Base-by-base conservation (phyloP, 2,888 invertebrate species). In the Eremobia ochroleuca region DNA sequence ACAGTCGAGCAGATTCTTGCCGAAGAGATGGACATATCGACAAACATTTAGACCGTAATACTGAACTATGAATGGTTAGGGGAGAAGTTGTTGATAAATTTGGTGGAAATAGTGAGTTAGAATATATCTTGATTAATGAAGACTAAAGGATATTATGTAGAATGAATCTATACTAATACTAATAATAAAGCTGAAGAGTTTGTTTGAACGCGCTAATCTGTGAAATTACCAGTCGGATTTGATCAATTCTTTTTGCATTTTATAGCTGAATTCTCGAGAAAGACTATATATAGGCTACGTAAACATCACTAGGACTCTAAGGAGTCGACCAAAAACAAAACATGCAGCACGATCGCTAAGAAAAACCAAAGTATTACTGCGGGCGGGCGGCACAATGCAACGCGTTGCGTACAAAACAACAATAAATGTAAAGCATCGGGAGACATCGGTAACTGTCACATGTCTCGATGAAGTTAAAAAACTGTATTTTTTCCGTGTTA, bases 1-100 rank as follows among this genome's bases (percentile, higher is more conserved):
- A 81, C 72, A 75, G 66, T 85, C 69, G 73, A 46, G 15, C 64
- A 65, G 62, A 72, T 75, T 84, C 74, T 66, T 77, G 69, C 40
- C 13, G 21, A 66, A 61, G 66, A 46, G 64, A 73, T 55, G 46
- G 64, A 79, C 58, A 5, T 66, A 71, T 76, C 64, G 69, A 81
- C 73, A 68, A 66, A 65, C 4, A 74, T 69, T 67, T 25, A 66
- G 28, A 15, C 28, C 9, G 34, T 59, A 46, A 65, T 65, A 69
- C 34, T 61, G 61, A 69, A 21, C n/a, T 43, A 71, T 73, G 55
- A 62, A 61, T 43, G 6, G 37, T 25, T 61, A 25, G 25, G 2
- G 2, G 2, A 28, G 13, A 71, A 49, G 6, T 34, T 72, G 40
- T 61, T 62, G 68, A 67, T 66, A 28, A 34, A 67, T 21, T 65